These are phyloP conservation scores for Sinosuthora webbiana DNA, from an alignment of 2,113 vertebrate genomes.

Conservation along the genomic window DNA sequence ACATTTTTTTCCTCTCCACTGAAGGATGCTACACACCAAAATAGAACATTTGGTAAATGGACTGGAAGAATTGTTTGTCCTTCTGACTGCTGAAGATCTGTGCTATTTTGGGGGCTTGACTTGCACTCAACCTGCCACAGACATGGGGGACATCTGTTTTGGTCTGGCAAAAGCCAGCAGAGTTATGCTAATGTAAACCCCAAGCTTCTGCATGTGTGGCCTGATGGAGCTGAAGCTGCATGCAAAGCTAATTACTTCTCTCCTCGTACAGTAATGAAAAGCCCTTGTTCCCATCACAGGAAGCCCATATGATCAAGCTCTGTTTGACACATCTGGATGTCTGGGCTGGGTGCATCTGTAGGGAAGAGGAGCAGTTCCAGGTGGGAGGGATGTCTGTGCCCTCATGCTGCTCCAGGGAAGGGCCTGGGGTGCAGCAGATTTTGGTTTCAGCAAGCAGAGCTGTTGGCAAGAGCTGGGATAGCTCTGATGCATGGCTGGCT, in stretches of 20 bases:
- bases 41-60: background rate
- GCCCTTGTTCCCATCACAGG: background rate
- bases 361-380: background rate
- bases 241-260: conserved; percentile 16
- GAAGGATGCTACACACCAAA: background rate
- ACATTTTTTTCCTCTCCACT: background rate
- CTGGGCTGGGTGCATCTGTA: background rate
- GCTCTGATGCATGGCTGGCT: accelerated
- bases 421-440: background rate
- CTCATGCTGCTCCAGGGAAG: background rate
- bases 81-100: background rate
- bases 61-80: conserved; percentile 24
- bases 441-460: background rate
- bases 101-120: background rate
- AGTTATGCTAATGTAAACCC: conserved; percentile 31
- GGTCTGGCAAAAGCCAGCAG: conserved; percentile 24
- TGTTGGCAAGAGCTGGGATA: background rate
- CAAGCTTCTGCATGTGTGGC: conserved; percentile 34
- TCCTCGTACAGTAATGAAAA: background rate
- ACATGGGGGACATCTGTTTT: conserved; percentile 10
- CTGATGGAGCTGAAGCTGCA: background rate
- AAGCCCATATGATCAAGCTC: background rate
- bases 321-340: background rate
- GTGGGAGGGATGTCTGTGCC: background rate
- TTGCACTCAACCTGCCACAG: conserved; percentile 38